These are phyloP conservation scores for Prorops nasuta DNA, from an alignment of 1,140 invertebrate species.

Conservation along the genomic window DNA sequence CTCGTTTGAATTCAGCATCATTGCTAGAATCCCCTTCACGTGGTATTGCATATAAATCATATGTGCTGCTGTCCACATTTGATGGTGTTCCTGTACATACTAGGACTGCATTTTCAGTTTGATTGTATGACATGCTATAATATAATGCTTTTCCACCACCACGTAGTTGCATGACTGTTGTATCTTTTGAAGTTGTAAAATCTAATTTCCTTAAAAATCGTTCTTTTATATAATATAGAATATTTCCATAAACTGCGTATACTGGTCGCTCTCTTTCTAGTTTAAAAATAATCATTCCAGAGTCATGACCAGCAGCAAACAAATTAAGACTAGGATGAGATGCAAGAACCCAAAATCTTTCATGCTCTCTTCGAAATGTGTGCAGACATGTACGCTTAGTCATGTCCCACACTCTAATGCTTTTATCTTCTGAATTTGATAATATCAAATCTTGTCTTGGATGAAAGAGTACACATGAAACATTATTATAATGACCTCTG, in stretches of 20 bases:
- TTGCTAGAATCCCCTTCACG: conserved; percentile 59
- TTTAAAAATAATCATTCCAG: conserved; percentile 82
- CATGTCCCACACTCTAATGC: conserved; percentile 98
- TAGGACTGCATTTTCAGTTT: conserved; percentile 88
- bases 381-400: conserved; percentile 95
- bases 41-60: conserved; percentile 91
- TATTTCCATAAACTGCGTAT: conserved; percentile 89
- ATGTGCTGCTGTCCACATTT: conserved; percentile 87
- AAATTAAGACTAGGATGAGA: conserved; percentile 86
- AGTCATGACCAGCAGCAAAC: conserved; percentile 94
- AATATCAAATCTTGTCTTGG: conserved; percentile 95
- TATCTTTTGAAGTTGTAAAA: conserved; percentile 90
- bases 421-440: conserved; percentile 97
- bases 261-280: conserved; percentile 95
- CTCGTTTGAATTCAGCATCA: conserved; percentile 76
- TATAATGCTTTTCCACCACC: conserved; percentile 71
- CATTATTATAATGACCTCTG: conserved; percentile 98
- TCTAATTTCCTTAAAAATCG: conserved; percentile 87
- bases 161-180: conserved; percentile 89
- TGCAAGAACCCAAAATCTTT: conserved; percentile 93
- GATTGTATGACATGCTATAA: conserved; percentile 93
- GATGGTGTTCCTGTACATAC: conserved; percentile 73
- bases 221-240: conserved; percentile 96
- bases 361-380: conserved; percentile 93
- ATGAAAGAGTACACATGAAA: conserved; percentile 97